Evolutionary conservation across 2,888 invertebrate species (phyloP).

Genomic region (Opisthograptis luteolata): DNA sequence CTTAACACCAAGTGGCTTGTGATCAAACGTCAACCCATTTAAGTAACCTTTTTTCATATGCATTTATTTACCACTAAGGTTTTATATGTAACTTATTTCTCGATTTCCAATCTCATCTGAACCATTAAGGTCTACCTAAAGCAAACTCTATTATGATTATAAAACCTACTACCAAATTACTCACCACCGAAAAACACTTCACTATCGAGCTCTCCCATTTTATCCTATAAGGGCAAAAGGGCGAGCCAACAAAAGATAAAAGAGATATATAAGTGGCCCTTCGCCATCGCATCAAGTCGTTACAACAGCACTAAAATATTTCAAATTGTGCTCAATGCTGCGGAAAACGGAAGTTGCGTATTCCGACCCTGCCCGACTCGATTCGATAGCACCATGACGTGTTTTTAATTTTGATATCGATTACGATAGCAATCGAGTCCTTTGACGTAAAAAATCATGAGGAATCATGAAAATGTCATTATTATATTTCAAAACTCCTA

Average conservation of each 20-base stretch:
- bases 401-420: conserved; percentile 57
- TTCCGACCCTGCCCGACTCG: conserved; percentile 37
- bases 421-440: conserved; percentile 39
- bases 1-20: too few relatives aligned
- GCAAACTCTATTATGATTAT: conserved; percentile 1
- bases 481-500: too few relatives aligned
- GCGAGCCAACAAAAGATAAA: conserved; percentile 80
- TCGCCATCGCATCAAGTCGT: conserved; percentile 83
- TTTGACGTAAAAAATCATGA: not conserved
- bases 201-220: conserved; percentile 58
- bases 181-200: conserved; percentile 60
- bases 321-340: conserved; percentile 84
- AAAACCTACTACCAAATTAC: conserved; percentile 21
- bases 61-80: too few relatives aligned
- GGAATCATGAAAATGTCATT: too few relatives aligned
- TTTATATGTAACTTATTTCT: too few relatives aligned
- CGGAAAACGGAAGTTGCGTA: conserved; percentile 83
- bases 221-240: conserved; percentile 71
- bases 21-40: too few relatives aligned
- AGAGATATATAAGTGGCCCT: conserved; percentile 83
- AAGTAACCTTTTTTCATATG: too few relatives aligned
- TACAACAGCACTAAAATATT: conserved; percentile 84
- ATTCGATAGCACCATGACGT: conserved; percentile 44
- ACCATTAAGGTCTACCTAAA: too few relatives aligned
- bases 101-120: too few relatives aligned